Evolutionary conservation across 2,113 vertebrate genomes (phyloP).

Genomic region (Phyllostomus discolor): DNA sequence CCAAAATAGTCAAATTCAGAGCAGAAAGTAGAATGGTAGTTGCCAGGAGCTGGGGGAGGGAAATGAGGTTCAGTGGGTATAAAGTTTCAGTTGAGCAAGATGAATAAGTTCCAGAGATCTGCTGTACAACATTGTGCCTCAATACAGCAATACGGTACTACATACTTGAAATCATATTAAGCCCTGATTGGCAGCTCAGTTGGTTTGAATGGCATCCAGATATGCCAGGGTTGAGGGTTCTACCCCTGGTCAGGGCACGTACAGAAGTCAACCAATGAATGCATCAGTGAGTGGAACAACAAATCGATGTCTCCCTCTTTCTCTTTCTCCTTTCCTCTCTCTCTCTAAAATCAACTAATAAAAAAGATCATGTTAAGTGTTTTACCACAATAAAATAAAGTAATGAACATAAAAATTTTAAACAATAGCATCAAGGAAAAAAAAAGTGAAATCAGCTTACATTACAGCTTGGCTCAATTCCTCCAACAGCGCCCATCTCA

Average conservation of each 20-base stretch:
- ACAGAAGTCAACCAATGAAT: no score
- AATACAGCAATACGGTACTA: accelerated
- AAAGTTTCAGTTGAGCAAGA: background rate
- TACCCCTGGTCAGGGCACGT: no score
- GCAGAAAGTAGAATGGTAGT: no score
- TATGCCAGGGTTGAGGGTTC: no score
- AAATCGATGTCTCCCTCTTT: no score
- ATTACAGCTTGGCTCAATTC: background rate
- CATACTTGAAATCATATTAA: background rate
- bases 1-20: no score
- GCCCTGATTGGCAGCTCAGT: background rate
- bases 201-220: no score
- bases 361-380: background rate
- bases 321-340: no score
- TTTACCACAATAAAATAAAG: background rate
- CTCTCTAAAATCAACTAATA: no score
- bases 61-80: accelerated
- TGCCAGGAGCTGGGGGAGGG: background rate
- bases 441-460: accelerated
- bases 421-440: background rate
- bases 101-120: no score
- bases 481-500: accelerated
- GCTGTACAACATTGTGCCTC: accelerated
- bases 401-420: background rate
- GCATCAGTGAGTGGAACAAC: no score